Evolutionary conservation across 2,888 invertebrate species (phyloP), one percentile per base, ranked within the genome.

Genomic region (Rhopalosiphum nymphaeae): DNA sequence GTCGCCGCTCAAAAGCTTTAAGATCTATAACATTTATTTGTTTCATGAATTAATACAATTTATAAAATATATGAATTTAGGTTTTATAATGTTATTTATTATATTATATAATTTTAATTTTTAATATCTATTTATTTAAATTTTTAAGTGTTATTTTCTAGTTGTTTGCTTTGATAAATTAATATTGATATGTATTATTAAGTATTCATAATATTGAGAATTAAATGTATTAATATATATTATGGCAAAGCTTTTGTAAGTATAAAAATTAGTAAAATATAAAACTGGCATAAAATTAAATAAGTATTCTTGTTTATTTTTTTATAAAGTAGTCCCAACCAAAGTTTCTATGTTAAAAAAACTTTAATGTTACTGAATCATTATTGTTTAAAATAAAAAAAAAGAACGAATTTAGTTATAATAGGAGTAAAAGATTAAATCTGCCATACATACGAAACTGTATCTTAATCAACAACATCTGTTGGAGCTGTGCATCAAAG

Each of bases 1-100:
- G 96, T 93, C 99, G 97, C 95, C 99, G 97, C 96, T 99, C 99
- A 96, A 99, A 99, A 84, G 99, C 99, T 96, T 99, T 99, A 95
- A 99, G 97, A 97, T 99, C 99, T 98, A 96, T 95, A 96, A 96
- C 95, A 95, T 61, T 56, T 93, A 56, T 95, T 90, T 95, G 29
- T 36, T 87, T 26, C 46, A 84, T 93, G 42, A 21, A 49, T 87
- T 89, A 93, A 29, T 29, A 0, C 29, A 44, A 57, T 29, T 89
- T 42, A 2, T 42, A 57, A 13, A 26, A 42, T 26, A 89, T 13
- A 29, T 36, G 16, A n/a, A 78, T 36, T 36, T 78, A 21, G 3
- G 2, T 36, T 78, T 36, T 36, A 78, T 67, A n/a, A 67, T 78
- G 36, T 78, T 78, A 36, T 36, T 78, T 78, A 9, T 1, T 36